Evolutionary conservation across 2,888 invertebrate genomes (phyloP).

Genomic region (Athripsodes cinereus): DNA sequence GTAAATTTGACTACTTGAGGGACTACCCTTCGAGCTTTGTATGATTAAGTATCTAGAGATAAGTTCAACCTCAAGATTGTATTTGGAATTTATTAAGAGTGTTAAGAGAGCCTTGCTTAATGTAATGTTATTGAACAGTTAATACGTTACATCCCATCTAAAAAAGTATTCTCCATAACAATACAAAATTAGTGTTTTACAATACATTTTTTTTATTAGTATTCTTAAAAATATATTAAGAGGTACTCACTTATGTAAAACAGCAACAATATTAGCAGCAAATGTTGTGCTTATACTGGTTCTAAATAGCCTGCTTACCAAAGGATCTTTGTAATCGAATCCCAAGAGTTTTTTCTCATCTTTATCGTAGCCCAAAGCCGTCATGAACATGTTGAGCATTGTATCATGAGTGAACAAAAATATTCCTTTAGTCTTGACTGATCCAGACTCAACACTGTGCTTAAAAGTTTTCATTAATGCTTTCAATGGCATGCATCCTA

Average conservation of each 20-base stretch:
- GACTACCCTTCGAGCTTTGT: too few species aligned
- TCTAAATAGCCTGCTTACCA: slow-evolving; percentile 56
- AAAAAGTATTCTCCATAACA: too few species aligned
- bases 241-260: slow-evolving; percentile 31
- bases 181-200: too few species aligned
- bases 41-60: too few species aligned
- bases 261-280: slow-evolving; percentile 64
- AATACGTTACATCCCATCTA: too few species aligned
- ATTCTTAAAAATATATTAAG: too few species aligned
- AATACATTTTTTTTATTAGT: too few species aligned
- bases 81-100: too few species aligned
- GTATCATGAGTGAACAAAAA: slow-evolving; percentile 67
- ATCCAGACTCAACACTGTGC: slow-evolving; percentile 32
- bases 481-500: slow-evolving; percentile 61
- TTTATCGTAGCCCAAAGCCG: slow-evolving; percentile 58
- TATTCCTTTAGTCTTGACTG: slow-evolving; percentile 49
- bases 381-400: slow-evolving; percentile 56
- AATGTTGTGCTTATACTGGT: slow-evolving; percentile 64
- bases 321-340: slow-evolving; percentile 48
- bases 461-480: slow-evolving; percentile 57
- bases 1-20: too few species aligned
- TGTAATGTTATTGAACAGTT: too few species aligned
- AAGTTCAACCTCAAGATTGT: too few species aligned
- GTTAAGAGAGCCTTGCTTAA: too few species aligned
- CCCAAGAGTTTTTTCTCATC: slow-evolving; percentile 48